A percentile compares a stretch with the other conserved stretches of the same genome.
Evolutionary conservation across 2,113 vertebrate genomes (phyloP).

Genomic region (Tor tambroides): DNA sequence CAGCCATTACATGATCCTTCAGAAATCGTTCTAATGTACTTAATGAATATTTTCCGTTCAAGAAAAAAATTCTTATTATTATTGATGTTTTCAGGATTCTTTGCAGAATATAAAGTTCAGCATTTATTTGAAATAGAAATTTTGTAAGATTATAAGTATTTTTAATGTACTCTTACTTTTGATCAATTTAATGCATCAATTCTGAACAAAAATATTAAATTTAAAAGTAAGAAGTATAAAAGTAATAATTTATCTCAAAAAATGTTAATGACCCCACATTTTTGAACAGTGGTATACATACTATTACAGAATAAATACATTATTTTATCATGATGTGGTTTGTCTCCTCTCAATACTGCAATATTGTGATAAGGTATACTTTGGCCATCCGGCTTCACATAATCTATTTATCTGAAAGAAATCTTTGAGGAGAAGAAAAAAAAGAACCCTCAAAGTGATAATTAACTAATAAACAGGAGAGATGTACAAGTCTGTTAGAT

Average conservation of each 20-base stretch:
- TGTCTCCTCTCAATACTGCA: background rate
- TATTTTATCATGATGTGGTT: background rate
- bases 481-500: conserved; percentile 44
- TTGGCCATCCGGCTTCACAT: background rate
- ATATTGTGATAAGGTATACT: background rate
- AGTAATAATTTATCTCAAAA: background rate
- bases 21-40: background rate
- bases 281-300: background rate
- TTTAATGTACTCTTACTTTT: background rate
- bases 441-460: conserved; percentile 36
- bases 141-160: too few relatives aligned
- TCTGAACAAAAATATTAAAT: background rate
- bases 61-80: background rate
- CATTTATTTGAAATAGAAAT: background rate
- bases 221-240: background rate
- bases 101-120: background rate
- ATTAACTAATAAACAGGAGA: conserved; percentile 53
- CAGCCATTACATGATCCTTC: background rate
- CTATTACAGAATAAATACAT: background rate
- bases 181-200: background rate
- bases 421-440: conserved; percentile 30
- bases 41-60: background rate
- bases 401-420: conserved; percentile 23
- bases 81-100: background rate
- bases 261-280: background rate